Percentiles rank a stretch among this genome's conserved stretches.
phyloP scores from a whole-genome alignment of 92 coral and sea anemone genomes.

The Phenganax stokvisi region DNA sequence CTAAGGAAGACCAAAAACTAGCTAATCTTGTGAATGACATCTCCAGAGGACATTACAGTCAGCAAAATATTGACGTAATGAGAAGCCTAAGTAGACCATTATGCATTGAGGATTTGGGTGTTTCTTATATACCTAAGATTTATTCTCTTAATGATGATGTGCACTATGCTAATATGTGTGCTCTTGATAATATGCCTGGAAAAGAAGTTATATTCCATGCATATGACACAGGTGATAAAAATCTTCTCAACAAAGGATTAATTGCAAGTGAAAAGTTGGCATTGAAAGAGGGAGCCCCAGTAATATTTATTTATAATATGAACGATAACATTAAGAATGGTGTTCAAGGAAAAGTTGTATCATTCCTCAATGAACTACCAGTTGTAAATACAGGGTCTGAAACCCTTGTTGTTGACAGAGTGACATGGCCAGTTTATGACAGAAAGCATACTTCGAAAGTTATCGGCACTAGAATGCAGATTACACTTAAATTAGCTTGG shows the following conservation, averaged over 20 bases:
- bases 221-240: constrained; percentile 38
- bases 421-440: constrained; percentile 38
- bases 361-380: constrained; percentile 16
- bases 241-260: constrained; percentile 27
- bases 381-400: not conserved
- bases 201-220: constrained; percentile 32
- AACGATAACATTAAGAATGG: constrained; percentile 31
- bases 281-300: constrained; percentile 45
- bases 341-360: constrained; percentile 9
- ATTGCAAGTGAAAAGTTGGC: constrained; percentile 36
- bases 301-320: constrained; percentile 45
- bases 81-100: constrained; percentile 36
- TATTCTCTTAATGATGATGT: constrained; percentile 50
- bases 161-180: constrained; percentile 36
- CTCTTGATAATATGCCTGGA: constrained; percentile 37
- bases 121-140: constrained; percentile 39
- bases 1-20: not conserved
- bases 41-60: constrained; percentile 22
- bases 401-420: not conserved
- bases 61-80: not conserved
- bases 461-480: constrained; percentile 30
- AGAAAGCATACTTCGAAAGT: constrained; percentile 2
- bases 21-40: not conserved
- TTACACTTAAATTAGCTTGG: constrained; percentile 33
- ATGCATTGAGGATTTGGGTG: constrained; percentile 35